Conservation (phyloP, 1,140 invertebrate genomes). For the Bombus terrestris region DNA sequence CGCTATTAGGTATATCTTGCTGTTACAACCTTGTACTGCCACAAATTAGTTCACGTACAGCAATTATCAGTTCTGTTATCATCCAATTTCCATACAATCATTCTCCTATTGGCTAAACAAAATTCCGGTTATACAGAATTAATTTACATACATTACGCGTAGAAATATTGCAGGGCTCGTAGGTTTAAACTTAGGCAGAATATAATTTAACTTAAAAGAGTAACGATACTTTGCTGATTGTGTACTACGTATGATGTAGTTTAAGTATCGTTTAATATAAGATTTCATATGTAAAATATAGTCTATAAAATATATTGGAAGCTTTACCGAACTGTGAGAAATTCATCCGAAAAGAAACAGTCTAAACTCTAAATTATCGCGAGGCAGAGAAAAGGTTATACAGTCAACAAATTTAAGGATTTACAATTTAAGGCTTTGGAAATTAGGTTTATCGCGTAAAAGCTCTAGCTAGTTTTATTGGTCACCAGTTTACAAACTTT, state of each 20-base stretch:
- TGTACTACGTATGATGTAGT: background rate
- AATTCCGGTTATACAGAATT: background rate
- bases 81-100: background rate
- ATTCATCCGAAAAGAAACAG: background rate
- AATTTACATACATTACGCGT: background rate
- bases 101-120: background rate
- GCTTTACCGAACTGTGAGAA: background rate
- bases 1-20: background rate
- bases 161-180: background rate
- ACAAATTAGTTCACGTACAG: too few species aligned
- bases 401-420: background rate
- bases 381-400: background rate
- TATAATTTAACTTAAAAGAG: background rate
- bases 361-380: background rate
- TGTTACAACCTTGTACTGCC: background rate
- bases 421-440: background rate
- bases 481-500: background rate
- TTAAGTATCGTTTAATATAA: background rate
- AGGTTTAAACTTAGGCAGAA: background rate
- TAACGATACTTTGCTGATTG: background rate
- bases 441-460: background rate
- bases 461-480: background rate
- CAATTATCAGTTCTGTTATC: background rate
- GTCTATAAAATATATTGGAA: background rate
- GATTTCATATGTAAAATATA: background rate